phyloP scores from a whole-genome alignment of 2,113 vertebrate genomes.

The Zosterops japonicus region DNA sequence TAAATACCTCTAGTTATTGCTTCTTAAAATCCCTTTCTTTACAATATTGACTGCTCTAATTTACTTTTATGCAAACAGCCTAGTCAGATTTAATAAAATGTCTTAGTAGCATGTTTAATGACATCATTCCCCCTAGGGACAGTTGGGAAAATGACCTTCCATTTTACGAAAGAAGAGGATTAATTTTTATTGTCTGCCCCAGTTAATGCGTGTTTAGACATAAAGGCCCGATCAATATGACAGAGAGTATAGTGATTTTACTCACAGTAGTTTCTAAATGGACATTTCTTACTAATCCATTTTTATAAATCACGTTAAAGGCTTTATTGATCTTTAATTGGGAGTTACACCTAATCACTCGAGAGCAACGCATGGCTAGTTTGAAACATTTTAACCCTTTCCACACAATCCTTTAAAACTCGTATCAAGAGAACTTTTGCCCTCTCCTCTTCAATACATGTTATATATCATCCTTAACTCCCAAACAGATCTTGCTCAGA shows the following conservation, averaged over 20 bases:
- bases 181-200: slow-evolving; percentile 73
- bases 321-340: slow-evolving; percentile 82
- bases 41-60: slow-evolving; percentile 66
- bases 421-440: background rate
- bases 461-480: background rate
- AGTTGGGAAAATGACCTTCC: slow-evolving; percentile 67
- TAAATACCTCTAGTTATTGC: slow-evolving; percentile 25
- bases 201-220: slow-evolving; percentile 72
- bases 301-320: slow-evolving; percentile 83
- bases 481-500: background rate
- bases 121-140: slow-evolving; percentile 75
- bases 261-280: slow-evolving; percentile 77
- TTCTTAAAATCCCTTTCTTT: slow-evolving; percentile 60
- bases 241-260: slow-evolving; percentile 72
- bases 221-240: slow-evolving; percentile 72
- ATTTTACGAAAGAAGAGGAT: slow-evolving; percentile 69
- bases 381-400: slow-evolving; percentile 52
- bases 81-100: slow-evolving; percentile 72
- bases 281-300: slow-evolving; percentile 77
- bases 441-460: background rate
- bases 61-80: slow-evolving; percentile 71
- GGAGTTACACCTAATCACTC: slow-evolving; percentile 76
- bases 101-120: slow-evolving; percentile 70
- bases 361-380: background rate
- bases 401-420: slow-evolving; percentile 5